Conservation (phyloP, 1,140 invertebrate species). For the Drosophila punjabiensis region DNA sequence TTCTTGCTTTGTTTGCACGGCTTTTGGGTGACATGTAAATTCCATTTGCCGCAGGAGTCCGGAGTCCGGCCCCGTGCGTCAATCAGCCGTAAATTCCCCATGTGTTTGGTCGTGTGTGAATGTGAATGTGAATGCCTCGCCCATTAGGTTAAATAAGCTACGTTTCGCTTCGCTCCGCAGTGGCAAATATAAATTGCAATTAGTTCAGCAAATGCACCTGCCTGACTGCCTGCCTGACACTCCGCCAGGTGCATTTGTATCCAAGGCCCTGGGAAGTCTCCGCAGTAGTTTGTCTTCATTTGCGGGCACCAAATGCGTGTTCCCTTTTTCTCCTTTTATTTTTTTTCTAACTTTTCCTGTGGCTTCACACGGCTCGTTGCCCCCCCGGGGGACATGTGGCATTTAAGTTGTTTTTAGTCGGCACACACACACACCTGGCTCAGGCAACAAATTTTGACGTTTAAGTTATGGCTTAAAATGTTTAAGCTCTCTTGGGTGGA, state of each 20-base stretch:
- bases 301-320: slow-evolving; percentile 34
- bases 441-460: slow-evolving; percentile 63
- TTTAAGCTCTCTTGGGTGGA: slow-evolving; percentile 59
- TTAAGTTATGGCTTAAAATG: slow-evolving; percentile 80
- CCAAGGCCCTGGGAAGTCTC: slow-evolving; percentile 31
- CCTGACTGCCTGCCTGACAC: slow-evolving; percentile 26
- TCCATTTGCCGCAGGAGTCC: slow-evolving; percentile 46
- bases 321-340: slow-evolving; percentile 14
- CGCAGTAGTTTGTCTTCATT: slow-evolving; percentile 75
- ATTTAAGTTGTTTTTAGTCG: slow-evolving; percentile 78
- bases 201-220: slow-evolving; percentile 52
- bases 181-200: slow-evolving; percentile 66
- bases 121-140: slow-evolving; percentile 13
- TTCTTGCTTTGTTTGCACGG: slow-evolving; percentile 1
- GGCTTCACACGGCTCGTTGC: neutral
- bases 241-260: slow-evolving; percentile 62
- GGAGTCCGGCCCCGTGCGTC: slow-evolving; percentile 41
- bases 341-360: slow-evolving; percentile 27
- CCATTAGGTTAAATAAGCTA: slow-evolving; percentile 59
- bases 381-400: slow-evolving; percentile 49
- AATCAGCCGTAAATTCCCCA: slow-evolving; percentile 52
- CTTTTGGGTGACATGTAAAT: slow-evolving; percentile 50
- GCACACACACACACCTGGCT: slow-evolving; percentile 38
- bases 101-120: slow-evolving; percentile 27
- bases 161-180: slow-evolving; percentile 29